phyloP scores from a whole-genome alignment of 2,797 vertebrate species.

The Enteromius thamalakanensis region DNA sequence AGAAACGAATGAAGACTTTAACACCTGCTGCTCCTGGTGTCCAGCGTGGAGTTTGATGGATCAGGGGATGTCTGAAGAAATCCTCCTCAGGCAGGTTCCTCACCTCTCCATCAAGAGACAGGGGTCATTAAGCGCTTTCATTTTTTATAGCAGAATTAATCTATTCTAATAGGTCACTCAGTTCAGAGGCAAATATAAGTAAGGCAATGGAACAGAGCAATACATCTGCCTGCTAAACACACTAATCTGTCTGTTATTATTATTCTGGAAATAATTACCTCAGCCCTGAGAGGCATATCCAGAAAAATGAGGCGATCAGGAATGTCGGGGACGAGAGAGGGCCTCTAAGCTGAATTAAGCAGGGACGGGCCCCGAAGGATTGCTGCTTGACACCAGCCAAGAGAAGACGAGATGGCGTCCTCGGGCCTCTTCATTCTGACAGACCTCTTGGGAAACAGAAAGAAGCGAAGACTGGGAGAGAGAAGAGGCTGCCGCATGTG shows the following conservation, averaged over 20 bases:
- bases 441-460: slow-evolving; percentile 32
- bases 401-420: slow-evolving; percentile 28
- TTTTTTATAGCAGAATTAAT: slow-evolving; percentile 56
- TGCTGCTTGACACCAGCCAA: slow-evolving; percentile 43
- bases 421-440: slow-evolving; percentile 30
- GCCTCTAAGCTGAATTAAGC: slow-evolving; percentile 43
- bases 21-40: slow-evolving; percentile 44
- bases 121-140: slow-evolving; percentile 41
- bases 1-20: slow-evolving; percentile 38
- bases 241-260: slow-evolving; percentile 63
- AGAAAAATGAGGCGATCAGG: slow-evolving; percentile 52
- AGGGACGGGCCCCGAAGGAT: slow-evolving; percentile 41
- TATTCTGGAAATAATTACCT: slow-evolving; percentile 65
- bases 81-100: slow-evolving; percentile 7
- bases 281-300: slow-evolving; percentile 53
- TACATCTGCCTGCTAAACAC: slow-evolving; percentile 59
- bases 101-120: slow-evolving; percentile 24
- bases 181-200: slow-evolving; percentile 54
- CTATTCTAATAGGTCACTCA: slow-evolving; percentile 52
- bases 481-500: slow-evolving; percentile 29
- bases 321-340: slow-evolving; percentile 12
- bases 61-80: slow-evolving; percentile 29
- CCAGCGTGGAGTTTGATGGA: slow-evolving; percentile 40
- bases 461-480: background rate
- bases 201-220: slow-evolving; percentile 49